Base-by-base conservation (phyloP, 2,113 vertebrate species). In the Chitala chitala region DNA sequence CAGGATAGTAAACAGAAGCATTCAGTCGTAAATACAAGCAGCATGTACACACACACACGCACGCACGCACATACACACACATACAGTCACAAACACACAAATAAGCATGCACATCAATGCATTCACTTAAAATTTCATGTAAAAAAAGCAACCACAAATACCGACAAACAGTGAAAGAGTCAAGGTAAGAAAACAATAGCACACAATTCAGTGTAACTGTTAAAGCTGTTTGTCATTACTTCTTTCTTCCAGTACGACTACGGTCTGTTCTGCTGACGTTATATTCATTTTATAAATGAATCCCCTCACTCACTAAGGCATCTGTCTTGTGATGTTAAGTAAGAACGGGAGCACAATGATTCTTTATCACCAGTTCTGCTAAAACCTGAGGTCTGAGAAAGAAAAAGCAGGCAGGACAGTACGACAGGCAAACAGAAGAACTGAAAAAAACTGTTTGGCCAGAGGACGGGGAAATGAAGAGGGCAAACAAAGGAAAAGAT, bases 1-100 rank as follows among this genome's bases (percentile, higher is more conserved):
- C 73, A 69, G 71, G 75, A 78, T 84, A 82, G 86, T 82, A 75
- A 87, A 83, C 76, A 69, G 74, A 82, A 77, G 77, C 77, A 75
- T 73, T 77, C 79, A 87, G 78, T 82, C 78, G 50, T 81, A 77
- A 83, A 29, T 72, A 64, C 33, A 79, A 77, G 54, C 50, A 5
- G 44, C 59, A n/a, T n/a, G n/a, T n/a, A n/a, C n/a, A 66, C 36
- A 10, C 1, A 0, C 75, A 54, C 24, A 46, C 26, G 6, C 20
- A 40, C 75, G 17, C 58, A 40, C 56, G 74, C 80, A 78, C 54
- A 78, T 79, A 76, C 79, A 20, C 40, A 77, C 56, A 42, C 80
- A 26, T 75, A 75, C 76, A 76, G 69, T 31, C 40, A 59, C 58
- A 71, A 64, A 26, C 53, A 71, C 48, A 69, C 44, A 66, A 48